Evolutionary conservation across 2,888 invertebrate genomes (phyloP), one percentile per base, ranked within the genome.

Genomic region (Clusia tigrina): DNA sequence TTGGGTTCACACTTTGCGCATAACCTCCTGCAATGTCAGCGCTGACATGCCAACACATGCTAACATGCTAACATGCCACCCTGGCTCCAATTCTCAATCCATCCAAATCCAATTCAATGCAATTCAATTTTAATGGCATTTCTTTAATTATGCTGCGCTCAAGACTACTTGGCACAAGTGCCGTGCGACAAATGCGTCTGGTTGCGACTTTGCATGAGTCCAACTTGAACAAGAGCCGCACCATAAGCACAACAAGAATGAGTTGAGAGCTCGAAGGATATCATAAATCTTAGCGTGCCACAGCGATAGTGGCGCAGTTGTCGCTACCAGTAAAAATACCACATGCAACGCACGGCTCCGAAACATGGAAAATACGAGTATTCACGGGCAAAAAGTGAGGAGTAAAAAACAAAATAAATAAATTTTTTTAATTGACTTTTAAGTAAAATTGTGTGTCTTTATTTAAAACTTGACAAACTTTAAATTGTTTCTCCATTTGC

Each of bases 21-120:
- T 38, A 51, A 60, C 60, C 60, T 60, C 60, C 60, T 25, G 60
- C 60, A 54, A 60, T 60, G 60, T 54, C 54, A 54, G 42, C 46
- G 22, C 54, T 15, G 38, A 17, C 18, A 20, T n/a, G n/a, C n/a
- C n/a, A n/a, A n/a, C n/a, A n/a, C n/a, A n/a, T n/a, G n/a, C n/a
- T n/a, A n/a, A n/a, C n/a, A n/a, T n/a, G n/a, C n/a, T n/a, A n/a
- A n/a, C n/a, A n/a, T n/a, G n/a, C n/a, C n/a, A n/a, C n/a, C n/a
- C n/a, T n/a, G n/a, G n/a, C n/a, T n/a, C n/a, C n/a, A n/a, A n/a
- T n/a, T n/a, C n/a, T n/a, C n/a, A n/a, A n/a, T n/a, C n/a, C n/a
- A n/a, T n/a, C n/a, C n/a, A n/a, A n/a, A n/a, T n/a, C n/a, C n/a
- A n/a, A n/a, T n/a, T n/a, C n/a, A n/a, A n/a, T n/a, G n/a, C n/a